A percentile compares a stretch with the other conserved stretches of the same genome.
Evolutionary conservation across 2,113 vertebrate species (phyloP).

Genomic region (Promerops cafer): DNA sequence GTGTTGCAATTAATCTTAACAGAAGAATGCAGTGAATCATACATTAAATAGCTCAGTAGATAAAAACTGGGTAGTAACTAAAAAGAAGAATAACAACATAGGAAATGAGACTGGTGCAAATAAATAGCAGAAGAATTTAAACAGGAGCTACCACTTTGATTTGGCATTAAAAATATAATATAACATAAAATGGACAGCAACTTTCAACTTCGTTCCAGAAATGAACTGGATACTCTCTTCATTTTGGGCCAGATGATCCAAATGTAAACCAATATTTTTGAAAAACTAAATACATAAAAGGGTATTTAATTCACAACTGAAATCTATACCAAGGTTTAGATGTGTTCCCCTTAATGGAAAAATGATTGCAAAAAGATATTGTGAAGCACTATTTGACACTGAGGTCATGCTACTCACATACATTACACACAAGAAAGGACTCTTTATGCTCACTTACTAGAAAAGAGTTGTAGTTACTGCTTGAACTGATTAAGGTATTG

Average conservation of each 20-base stretch:
- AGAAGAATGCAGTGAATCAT: neutral
- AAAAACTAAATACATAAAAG: neutral
- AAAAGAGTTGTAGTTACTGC: constrained; percentile 31
- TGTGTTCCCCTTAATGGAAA: neutral
- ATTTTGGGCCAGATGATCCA: neutral
- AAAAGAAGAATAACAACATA: neutral
- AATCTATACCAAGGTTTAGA: constrained; percentile 13
- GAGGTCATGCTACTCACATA: neutral
- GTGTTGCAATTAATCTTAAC: constrained; percentile 11
- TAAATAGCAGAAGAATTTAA: neutral
- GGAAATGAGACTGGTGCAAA: neutral
- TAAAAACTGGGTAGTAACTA: neutral
- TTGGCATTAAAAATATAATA: neutral
- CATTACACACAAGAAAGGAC: neutral
- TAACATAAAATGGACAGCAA: neutral
- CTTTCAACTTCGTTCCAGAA: neutral
- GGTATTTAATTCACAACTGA: neutral
- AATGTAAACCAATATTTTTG: neutral
- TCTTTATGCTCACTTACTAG: constrained; percentile 10
- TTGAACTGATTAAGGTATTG: constrained; percentile 58
- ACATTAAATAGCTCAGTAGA: neutral
- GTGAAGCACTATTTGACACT: neutral
- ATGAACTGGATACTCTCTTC: neutral
- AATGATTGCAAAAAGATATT: constrained; percentile 10
- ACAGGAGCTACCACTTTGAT: neutral